Evolutionary conservation across 1,140 invertebrate genomes (phyloP).

Genomic region (Drosophila ananassae): DNA sequence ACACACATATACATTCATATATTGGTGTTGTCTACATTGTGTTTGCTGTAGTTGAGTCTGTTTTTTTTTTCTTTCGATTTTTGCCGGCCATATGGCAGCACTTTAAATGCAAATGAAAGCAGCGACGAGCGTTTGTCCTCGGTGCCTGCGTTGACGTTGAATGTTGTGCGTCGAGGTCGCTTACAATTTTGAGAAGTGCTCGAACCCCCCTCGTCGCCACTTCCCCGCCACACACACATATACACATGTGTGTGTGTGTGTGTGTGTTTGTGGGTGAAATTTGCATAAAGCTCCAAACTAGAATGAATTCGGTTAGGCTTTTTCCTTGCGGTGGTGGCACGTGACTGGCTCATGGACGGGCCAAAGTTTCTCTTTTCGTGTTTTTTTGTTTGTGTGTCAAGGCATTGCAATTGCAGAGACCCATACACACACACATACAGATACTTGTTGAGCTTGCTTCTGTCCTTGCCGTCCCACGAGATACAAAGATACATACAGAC

Average conservation of each 20-base stretch:
- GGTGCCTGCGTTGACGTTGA: slow-evolving; percentile 48
- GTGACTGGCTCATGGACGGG: slow-evolving; percentile 57
- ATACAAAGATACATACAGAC: slow-evolving; percentile 12
- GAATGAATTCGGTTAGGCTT: slow-evolving; percentile 76
- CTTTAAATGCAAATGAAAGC: slow-evolving; percentile 81
- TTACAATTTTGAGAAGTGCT: slow-evolving; percentile 69
- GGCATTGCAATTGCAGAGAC: slow-evolving; percentile 56
- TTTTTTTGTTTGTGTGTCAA: slow-evolving; percentile 65
- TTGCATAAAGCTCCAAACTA: slow-evolving; percentile 76
- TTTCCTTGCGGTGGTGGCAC: slow-evolving; percentile 59
- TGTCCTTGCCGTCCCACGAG: slow-evolving; percentile 49
- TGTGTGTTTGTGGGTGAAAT: slow-evolving; percentile 45
- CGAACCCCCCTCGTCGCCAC: slow-evolving; percentile 11
- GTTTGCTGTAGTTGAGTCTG: slow-evolving; percentile 16
- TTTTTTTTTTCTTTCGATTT: background rate
- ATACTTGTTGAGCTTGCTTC: slow-evolving; percentile 70
- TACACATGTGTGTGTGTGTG: slow-evolving; percentile 18
- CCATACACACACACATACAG: slow-evolving; percentile 27
- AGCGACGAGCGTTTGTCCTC: slow-evolving; percentile 52
- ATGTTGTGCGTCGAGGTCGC: slow-evolving; percentile 74
- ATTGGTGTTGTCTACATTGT: slow-evolving; percentile 14
- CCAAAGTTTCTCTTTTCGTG: slow-evolving; percentile 23
- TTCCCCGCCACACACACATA: slow-evolving; percentile 15
- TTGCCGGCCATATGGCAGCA: slow-evolving; percentile 73
- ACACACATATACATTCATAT: background rate